Evolutionary conservation across 2,113 vertebrate species (phyloP).

Genomic region (Apteryx owenii): DNA sequence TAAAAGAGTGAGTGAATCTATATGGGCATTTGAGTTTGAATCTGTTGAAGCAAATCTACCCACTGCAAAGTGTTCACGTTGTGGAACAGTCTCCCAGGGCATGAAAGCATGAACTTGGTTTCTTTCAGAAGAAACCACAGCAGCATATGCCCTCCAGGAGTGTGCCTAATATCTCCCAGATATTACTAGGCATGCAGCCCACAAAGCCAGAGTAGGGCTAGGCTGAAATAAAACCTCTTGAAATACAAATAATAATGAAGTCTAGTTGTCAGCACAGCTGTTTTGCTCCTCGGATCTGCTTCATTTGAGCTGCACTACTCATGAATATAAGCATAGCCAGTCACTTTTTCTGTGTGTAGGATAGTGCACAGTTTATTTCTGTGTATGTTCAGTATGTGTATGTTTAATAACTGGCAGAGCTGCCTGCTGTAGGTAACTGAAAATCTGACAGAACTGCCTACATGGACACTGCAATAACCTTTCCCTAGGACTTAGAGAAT

Average conservation of each 20-base stretch:
- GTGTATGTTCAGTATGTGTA: neutral
- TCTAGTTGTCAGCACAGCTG: neutral
- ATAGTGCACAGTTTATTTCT: neutral
- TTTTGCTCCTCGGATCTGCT: neutral
- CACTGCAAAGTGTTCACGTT: neutral
- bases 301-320: neutral
- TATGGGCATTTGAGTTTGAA: neutral
- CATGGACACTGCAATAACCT: neutral
- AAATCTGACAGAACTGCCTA: neutral
- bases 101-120: neutral
- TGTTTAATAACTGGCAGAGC: neutral
- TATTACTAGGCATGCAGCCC: neutral
- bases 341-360: neutral
- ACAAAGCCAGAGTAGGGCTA: neutral
- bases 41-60: neutral
- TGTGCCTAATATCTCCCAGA: neutral
- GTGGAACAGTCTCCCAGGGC: neutral
- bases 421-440: neutral
- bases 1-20: neutral
- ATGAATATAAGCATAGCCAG: neutral
- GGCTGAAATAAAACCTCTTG: neutral
- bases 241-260: neutral
- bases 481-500: neutral
- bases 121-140: neutral
- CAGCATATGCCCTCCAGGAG: neutral